Percentiles rank a stretch among this genome's conserved stretches.
Conservation (phyloP, 2,797 vertebrate species). For the Echeneis naucrates region DNA sequence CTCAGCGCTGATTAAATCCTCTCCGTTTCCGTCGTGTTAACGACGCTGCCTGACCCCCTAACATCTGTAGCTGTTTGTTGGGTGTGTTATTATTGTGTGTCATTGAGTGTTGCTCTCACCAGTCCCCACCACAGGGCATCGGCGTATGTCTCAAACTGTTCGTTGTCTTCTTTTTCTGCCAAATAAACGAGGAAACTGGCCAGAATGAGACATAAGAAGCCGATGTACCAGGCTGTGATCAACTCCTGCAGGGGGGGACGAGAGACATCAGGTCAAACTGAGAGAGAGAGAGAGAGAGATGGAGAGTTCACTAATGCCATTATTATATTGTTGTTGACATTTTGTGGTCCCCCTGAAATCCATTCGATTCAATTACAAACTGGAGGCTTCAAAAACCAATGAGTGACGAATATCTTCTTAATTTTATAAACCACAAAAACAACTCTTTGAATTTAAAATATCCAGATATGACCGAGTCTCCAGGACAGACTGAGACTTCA, state of each 20-base stretch:
- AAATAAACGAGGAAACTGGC: conserved; percentile 98
- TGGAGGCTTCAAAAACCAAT: too few relatives aligned
- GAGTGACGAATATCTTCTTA: too few relatives aligned
- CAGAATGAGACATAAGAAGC: conserved; percentile 97
- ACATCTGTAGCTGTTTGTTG: not conserved
- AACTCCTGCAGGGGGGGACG: conserved; percentile 68
- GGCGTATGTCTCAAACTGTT: conserved; percentile 97
- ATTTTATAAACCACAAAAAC: too few relatives aligned
- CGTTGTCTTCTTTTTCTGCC: conserved; percentile 97
- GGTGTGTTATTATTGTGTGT: not conserved
- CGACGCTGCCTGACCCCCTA: not conserved
- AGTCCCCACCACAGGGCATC: conserved; percentile 99
- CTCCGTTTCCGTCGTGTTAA: not conserved
- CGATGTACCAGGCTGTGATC: conserved; percentile 99
- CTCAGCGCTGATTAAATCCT: not conserved
- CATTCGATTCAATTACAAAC: too few relatives aligned
- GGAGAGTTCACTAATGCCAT: too few relatives aligned
- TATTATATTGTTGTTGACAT: too few relatives aligned
- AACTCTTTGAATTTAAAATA: too few relatives aligned
- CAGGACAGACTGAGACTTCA: too few relatives aligned
- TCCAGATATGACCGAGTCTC: too few relatives aligned
- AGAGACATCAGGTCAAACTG: not conserved
- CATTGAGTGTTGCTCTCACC: conserved; percentile 84
- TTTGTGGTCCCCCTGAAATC: too few relatives aligned
- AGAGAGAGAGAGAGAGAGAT: not conserved